Base-by-base conservation (phyloP, 2,113 vertebrate genomes). In the Tamias sibiricus region DNA sequence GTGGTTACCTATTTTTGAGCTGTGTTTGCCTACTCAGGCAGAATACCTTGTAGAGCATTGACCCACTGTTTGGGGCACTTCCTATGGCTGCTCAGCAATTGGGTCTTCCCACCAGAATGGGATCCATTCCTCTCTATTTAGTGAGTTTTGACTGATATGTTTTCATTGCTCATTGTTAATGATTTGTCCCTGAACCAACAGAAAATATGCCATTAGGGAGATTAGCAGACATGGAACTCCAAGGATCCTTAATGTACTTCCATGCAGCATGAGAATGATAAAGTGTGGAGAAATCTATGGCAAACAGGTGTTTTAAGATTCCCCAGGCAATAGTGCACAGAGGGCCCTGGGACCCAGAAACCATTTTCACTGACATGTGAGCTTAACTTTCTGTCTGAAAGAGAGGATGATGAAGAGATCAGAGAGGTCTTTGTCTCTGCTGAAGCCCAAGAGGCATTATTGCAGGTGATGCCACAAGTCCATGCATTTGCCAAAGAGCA, bases 111-210 rank as follows among this genome's bases (percentile, higher is more conserved):
- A 32, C 1, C 62, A 49, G 72, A 89, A 8, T 42, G 44, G 28
- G 35, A 93, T 85, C 35, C 37, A 90, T 68, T 80, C 59, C 76
- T 95, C 92, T 81, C 42, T 54, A 47, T 42, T 85, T 26, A 28
- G 62, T 52, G 85, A 59, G 40, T 71, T 92, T 81, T 71, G 66
- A 68, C 66, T 83, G 72, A 49, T 96, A 93, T 94, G 93, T 88
- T 95, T 94, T 71, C 88, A 44, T 92, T 82, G 87, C 4, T 40
- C 1, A 0, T 85, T 74, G 72, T 88, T 92, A 94, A 94, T 90
- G 80, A 89, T 85, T 93, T 93, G 42, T 68, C 86, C 83, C 87
- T 91, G 52, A 96, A 83, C 79, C 89, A 97, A 93, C 35, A 85
- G 82, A 95, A 93, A 95, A 91, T 83, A 95, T 8, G 35, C 74